Base-by-base conservation (phyloP, 2,888 invertebrate genomes). In the Timema podura region DNA sequence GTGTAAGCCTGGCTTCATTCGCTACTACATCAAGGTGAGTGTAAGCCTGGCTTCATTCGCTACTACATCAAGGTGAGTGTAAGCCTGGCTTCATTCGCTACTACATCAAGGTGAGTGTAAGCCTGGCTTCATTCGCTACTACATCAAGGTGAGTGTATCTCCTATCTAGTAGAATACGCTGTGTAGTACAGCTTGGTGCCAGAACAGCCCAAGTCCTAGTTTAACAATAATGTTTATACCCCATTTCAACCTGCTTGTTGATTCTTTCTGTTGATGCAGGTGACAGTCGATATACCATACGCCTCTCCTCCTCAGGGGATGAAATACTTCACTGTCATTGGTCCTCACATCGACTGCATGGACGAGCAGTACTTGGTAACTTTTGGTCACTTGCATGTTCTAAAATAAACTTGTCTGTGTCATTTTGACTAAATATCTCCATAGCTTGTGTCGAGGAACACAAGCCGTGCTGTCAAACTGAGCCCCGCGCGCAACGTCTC, bases 291-390 rank as follows among this genome's bases (percentile, higher is more conserved):
- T 79, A 89, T 91, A 75, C 91, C 91, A 0, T 91, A 91, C 78
- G 90, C 91, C 3, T 90, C 90, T 67, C 90, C 91, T 1, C 91
- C 91, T 0, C 91, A 91, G 78, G 90, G 91, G 11, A 88, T 91
- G 83, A 91, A 91, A 78, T 91, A 91, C 79, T 91, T 91, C 79
- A 91, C 91, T 2, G 84, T 91, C 64, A 89, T 91, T 75, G 91
- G 91, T 5, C 91, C 91, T 13, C 89, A 90, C 77, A 89, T 90
- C 76, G 91, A 91, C 80, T 91, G 91, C 79, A 91, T 91, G 90
- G 91, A 91, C 74, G 90, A 91, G 78, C 88, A 90, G 77, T 91
- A 90, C 79, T 81, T 91, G 83, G 91, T 91, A 80, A 83, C 30
- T 2, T 30, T 30, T 30, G 30, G 30, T 30, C 30, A 30, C 30